Evolutionary conservation across 2,888 invertebrate species (phyloP), one percentile per base, ranked within the genome.

Genomic region (Acrobasis repandana): DNA sequence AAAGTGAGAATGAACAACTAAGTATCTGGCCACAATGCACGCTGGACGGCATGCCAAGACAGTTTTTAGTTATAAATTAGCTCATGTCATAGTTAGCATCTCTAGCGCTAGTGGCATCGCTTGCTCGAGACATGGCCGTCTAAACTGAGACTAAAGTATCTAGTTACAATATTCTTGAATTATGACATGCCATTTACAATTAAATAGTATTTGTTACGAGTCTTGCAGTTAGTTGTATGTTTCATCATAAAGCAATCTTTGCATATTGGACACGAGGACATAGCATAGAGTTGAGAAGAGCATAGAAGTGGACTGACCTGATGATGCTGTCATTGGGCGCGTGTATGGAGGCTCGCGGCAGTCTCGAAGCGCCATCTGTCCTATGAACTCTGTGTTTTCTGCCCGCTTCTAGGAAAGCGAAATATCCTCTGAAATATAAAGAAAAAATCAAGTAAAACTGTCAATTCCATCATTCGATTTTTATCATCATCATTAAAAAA

Each of bases 371-470:
- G 34, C 94, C 94, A 75, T 95, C 95, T 9, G 90, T 93, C 58
- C 95, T 85, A 63, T 93, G 93, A 51, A 93, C 93, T 66, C 96
- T 91, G 75, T 96, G 96, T 66, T 94, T 93, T 61, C 95, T 93
- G 8, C 97, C 97, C 34, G 97, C 96, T 83, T 96, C 96, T 75
- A 96, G 93, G 88, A 98, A 98, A 10, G 98, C 97, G 88, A 97
- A 97, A 86, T 97, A 96, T 15, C 97, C 97, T 68, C 97, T 94
- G 88, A 73, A 70, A 66, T 63, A 57, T 51, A 43, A 43, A 43
- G 43, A 11, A 43, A n/a, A 1, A 11, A 14, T 14, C 28, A 8
- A 6, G 28, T 28, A 28, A 28, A 28, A 28, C 28, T 28, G 28
- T 28, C 28, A 28, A 5, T 28, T 28, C 28, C 28, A 28, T 28